Evolutionary conservation across 2,888 invertebrate species (phyloP).

Genomic region (Frankliniella intonsa): DNA sequence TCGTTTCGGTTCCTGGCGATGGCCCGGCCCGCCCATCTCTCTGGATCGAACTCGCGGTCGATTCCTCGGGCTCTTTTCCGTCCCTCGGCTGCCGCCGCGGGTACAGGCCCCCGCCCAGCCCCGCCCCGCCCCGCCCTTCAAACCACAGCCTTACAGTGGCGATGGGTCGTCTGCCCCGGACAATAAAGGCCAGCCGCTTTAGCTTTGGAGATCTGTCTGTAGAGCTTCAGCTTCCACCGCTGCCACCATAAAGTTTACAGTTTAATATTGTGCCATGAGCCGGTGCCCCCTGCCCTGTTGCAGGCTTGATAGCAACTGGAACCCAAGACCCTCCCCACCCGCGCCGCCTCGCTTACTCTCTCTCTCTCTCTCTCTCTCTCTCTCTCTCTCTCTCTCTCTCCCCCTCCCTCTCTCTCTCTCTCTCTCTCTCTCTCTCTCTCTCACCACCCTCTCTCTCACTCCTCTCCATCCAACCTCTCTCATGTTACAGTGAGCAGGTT

Average conservation of each 20-base stretch:
- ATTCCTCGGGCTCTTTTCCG: no score
- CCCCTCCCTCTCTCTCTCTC: background rate
- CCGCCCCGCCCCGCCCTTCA: background rate
- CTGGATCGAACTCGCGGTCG: no score
- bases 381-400: background rate
- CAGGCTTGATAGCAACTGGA: background rate
- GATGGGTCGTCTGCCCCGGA: background rate
- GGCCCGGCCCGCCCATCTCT: no score
- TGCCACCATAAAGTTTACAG: slow-evolving; percentile 22
- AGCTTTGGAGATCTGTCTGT: slow-evolving; percentile 8
- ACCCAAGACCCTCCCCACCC: background rate
- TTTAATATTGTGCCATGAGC: slow-evolving; percentile 26
- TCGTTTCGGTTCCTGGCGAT: no score
- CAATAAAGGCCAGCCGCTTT: slow-evolving; percentile 18
- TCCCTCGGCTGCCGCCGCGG: no score
- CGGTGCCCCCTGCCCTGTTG: background rate
- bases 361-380: background rate
- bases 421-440: background rate
- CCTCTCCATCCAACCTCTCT: background rate
- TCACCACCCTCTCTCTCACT: background rate
- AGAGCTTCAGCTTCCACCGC: slow-evolving; percentile 6
- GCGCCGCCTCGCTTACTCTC: background rate
- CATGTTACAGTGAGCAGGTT: no score
- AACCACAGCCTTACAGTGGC: background rate
- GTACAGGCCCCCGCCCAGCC: no score